phyloP scores from a whole-genome alignment of 1,140 invertebrate species.

The Homalodisca vitripennis region DNA sequence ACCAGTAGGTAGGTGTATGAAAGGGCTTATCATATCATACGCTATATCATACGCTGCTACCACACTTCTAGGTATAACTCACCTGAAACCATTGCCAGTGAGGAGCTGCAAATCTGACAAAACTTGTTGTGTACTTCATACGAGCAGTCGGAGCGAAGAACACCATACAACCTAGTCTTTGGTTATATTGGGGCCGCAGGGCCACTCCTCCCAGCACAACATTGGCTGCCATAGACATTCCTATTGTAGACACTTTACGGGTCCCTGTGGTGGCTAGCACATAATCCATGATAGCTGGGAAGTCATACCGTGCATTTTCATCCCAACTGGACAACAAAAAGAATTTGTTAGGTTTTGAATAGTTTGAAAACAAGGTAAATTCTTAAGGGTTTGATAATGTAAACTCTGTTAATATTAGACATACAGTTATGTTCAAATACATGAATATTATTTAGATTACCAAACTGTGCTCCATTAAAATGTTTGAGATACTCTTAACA shows the following conservation, averaged over 20 bases:
- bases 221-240: constrained; percentile 11
- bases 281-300: constrained; percentile 15
- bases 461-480: no score
- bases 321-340: background rate
- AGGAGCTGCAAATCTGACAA: background rate
- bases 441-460: no score
- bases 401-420: no score
- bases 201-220: background rate
- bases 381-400: no score
- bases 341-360: background rate
- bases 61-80: background rate
- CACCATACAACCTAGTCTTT: background rate
- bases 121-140: background rate
- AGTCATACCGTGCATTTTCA: constrained; percentile 12
- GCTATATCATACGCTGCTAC: no score
- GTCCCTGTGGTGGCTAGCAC: background rate
- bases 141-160: constrained; percentile 1
- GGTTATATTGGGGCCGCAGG: background rate
- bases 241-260: background rate
- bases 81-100: background rate
- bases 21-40: no score
- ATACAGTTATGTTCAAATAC: no score
- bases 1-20: no score
- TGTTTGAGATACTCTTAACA: no score
- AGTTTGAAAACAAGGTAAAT: no score